These are phyloP conservation scores for Hyles vespertilio DNA, from an alignment of 1,140 invertebrate genomes.

Conservation along the genomic window DNA sequence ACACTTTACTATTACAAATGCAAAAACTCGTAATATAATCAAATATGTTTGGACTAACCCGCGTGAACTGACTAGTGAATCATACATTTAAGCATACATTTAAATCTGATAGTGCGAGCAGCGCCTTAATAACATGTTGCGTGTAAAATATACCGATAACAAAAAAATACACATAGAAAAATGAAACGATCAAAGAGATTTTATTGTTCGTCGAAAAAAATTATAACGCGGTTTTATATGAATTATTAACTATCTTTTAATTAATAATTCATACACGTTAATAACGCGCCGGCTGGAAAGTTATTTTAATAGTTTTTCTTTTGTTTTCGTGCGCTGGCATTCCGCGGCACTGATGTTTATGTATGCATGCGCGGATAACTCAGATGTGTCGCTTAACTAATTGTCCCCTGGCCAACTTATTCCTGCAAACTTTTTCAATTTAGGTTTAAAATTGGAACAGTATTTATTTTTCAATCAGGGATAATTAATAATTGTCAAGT, in stretches of 20 bases:
- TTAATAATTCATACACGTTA: constrained; percentile 25
- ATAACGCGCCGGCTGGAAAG: constrained; percentile 16
- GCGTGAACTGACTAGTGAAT: no score
- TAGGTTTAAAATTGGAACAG: no score
- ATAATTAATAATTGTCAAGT: no score
- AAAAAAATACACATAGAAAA: constrained; percentile 8
- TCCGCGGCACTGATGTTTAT: neutral
- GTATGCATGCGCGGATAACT: neutral
- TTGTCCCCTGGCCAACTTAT: no score
- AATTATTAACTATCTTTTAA: constrained; percentile 22
- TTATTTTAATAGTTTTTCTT: constrained; percentile 18
- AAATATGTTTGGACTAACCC: no score
- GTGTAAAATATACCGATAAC: constrained; percentile 6
- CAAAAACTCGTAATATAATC: no score
- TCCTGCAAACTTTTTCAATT: no score
- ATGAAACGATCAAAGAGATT: constrained; percentile 20
- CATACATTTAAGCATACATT: no score
- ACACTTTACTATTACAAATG: no score
- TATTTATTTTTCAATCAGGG: no score
- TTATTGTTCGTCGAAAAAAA: constrained; percentile 22
- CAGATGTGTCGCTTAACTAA: neutral
- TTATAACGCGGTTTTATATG: constrained; percentile 21
- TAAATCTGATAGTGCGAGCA: no score
- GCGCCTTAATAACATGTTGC: constrained; percentile 4
- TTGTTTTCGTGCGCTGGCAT: neutral